Base-by-base conservation (phyloP, 2,797 vertebrate genomes). In the Semotilus atromaculatus region DNA sequence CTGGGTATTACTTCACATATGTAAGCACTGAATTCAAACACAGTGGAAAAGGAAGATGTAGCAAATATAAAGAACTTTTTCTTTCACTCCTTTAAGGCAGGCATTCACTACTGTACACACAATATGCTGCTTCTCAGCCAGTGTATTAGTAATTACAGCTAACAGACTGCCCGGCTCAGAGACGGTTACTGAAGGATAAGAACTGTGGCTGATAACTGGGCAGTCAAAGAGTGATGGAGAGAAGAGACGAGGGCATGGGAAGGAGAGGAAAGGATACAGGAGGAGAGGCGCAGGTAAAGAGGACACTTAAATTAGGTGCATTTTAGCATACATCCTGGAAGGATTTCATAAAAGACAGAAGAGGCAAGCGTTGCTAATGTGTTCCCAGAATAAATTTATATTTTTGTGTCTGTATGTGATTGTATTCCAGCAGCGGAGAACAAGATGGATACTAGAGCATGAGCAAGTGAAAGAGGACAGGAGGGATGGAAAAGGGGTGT, bases 11-110 rank as follows among this genome's bases (percentile, higher is more conserved):
- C 77, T 29, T 58, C 81, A 86, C 71, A 84, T 77, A 85, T 88
- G 76, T 83, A 83, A 62, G n/a, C 36, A 43, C n/a, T 83, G 75
- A 88, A 71, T 75, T 81, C 11, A 83, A 82, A 73, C 86, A 48
- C 70, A 29, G 53, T 40, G 31, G 21, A 51, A 38, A 55, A 45
- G 72, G 51, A 45, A 67, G 23, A 80, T 62, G 74, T 79, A 82
- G 86, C 68, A 84, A 76, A 80, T 84, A 89, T 51, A 80, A 73
- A 75, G 60, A 36, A 85, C 45, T 29, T 14, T 18, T 73, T 45
- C 38, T n/a, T 60, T 76, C 18, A 2, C 62, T 60, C 73, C 64
- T 76, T 74, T 21, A 45, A n/a, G 51, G 82, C 66, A 84, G 82
- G 48, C 21, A 36, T 58, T 84, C 26, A 43, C 73, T 48, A 58